Conservation (phyloP, 2,888 invertebrate genomes). For the Hirtodrosophila confusa region DNA sequence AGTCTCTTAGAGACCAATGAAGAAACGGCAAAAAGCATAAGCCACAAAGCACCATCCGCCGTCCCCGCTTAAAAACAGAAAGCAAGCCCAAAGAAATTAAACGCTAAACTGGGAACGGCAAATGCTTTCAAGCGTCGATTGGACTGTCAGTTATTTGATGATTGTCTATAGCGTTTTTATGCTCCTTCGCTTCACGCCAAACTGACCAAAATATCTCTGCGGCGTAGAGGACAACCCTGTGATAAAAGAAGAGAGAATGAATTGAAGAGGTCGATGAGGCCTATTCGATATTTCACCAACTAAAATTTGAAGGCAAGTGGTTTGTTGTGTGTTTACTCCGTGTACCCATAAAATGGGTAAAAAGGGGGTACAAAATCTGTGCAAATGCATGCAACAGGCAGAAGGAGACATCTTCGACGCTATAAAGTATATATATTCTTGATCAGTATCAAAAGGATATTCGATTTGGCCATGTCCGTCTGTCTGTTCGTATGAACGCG, state of each 20-base stretch:
- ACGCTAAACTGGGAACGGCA: conserved; percentile 18
- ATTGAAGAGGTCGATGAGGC: not conserved
- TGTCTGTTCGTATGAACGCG: too few species aligned
- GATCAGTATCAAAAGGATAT: too few species aligned
- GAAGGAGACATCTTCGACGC: too few species aligned
- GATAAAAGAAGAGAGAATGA: not conserved
- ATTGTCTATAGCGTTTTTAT: conserved; percentile 54
- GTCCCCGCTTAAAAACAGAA: not conserved
- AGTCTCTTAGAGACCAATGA: conserved; percentile 12
- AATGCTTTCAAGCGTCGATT: conserved; percentile 59
- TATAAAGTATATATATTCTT: too few species aligned
- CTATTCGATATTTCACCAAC: conserved; percentile 22
- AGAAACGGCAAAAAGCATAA: conserved; percentile 5
- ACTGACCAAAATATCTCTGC: conserved; percentile 57
- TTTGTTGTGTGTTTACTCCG: not conserved
- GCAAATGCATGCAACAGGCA: too few species aligned
- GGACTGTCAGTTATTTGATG: conserved; percentile 66
- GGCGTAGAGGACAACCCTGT: conserved; percentile 15
- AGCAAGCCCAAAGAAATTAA: conserved; percentile 27
- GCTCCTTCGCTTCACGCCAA: conserved; percentile 42
- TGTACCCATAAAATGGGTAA: too few species aligned
- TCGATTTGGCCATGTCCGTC: too few species aligned
- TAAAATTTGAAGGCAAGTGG: conserved; percentile 41
- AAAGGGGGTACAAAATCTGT: too few species aligned
- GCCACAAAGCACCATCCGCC: conserved; percentile 8